These are phyloP conservation scores for Enteromius mattozi DNA, from an alignment of 2,797 vertebrate species.

Conservation along the genomic window DNA sequence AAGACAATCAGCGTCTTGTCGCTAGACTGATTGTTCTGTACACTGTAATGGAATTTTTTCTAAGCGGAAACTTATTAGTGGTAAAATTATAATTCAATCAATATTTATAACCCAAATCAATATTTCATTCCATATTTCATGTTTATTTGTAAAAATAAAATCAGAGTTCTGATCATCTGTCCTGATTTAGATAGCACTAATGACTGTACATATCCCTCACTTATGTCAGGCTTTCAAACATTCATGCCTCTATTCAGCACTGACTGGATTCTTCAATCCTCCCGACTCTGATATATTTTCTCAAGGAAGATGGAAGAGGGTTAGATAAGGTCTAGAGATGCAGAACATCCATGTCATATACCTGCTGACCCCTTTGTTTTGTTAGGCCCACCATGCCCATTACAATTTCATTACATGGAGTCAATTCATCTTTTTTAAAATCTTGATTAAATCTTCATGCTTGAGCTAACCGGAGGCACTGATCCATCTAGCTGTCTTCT, in stretches of 20 bases:
- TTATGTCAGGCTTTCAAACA: neutral
- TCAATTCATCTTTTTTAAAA: conserved; percentile 62
- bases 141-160: neutral
- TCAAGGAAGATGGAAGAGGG: conserved; percentile 43
- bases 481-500: conserved; percentile 59
- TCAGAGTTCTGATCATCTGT: neutral
- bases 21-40: neutral
- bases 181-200: neutral
- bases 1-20: neutral
- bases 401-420: conserved; percentile 62
- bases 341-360: conserved; percentile 41
- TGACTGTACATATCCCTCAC: neutral
- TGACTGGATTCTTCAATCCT: neutral
- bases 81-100: neutral
- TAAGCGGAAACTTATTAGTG: neutral
- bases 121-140: conserved; percentile 5
- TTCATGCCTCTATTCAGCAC: neutral
- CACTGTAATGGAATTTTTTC: neutral
- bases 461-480: conserved; percentile 56
- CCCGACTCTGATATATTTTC: conserved; percentile 13
- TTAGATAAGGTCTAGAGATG: conserved; percentile 22
- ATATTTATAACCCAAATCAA: neutral
- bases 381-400: conserved; percentile 42
- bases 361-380: conserved; percentile 48
- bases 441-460: conserved; percentile 64